Percentiles rank a stretch among this genome's conserved stretches.
phyloP scores from a whole-genome alignment of 2,113 vertebrate genomes.

The Mystacornis crossleyi region DNA sequence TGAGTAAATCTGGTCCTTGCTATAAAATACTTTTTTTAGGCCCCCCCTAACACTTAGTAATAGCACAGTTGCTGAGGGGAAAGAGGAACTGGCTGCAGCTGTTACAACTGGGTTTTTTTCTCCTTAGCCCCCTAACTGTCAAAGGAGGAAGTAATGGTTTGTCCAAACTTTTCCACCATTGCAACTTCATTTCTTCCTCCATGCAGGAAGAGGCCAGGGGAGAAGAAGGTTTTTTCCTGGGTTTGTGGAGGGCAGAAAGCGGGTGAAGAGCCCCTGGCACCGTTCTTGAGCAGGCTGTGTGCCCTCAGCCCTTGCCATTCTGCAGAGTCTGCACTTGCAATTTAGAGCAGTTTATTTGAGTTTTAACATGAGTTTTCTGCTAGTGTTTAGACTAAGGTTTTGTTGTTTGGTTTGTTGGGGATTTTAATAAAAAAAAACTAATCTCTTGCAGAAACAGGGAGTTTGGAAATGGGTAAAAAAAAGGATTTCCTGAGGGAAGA shows the following conservation, averaged over 20 bases:
- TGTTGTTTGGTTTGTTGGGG: not conserved
- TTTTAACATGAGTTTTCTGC: not conserved
- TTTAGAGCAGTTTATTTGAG: not conserved
- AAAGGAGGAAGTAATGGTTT: not conserved
- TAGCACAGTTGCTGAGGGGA: not conserved
- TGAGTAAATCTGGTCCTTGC: not conserved
- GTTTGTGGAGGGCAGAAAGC: fast-evolving
- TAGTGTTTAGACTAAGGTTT: not conserved
- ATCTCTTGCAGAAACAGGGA: not conserved
- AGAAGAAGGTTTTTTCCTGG: not conserved
- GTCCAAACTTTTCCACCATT: not conserved
- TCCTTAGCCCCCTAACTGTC: not conserved
- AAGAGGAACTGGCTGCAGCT: not conserved
- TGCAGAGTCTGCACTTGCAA: fast-evolving
- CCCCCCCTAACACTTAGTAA: not conserved
- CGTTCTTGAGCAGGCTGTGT: not conserved
- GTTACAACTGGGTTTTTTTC: not conserved
- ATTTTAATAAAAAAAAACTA: not conserved
- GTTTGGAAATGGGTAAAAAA: not conserved
- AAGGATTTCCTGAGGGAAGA: not conserved
- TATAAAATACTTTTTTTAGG: not conserved
- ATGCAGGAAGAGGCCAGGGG: fast-evolving
- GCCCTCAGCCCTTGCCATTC: fast-evolving
- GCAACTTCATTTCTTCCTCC: not conserved
- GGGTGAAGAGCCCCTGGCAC: fast-evolving